These are phyloP conservation scores for Perca flavescens DNA, from an alignment of 2,113 vertebrate species.

Conservation along the genomic window DNA sequence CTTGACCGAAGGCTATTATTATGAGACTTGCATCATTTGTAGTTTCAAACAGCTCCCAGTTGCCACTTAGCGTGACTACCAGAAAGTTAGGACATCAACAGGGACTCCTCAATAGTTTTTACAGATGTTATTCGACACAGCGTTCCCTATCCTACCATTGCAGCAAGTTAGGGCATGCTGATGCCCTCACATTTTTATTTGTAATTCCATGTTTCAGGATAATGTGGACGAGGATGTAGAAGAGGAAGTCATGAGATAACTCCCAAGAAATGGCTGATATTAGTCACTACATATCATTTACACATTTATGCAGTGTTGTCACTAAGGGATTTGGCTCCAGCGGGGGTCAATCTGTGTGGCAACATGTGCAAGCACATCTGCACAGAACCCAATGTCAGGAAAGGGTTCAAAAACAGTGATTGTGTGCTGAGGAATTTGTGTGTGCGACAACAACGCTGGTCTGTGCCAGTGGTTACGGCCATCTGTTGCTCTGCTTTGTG, in stretches of 20 bases:
- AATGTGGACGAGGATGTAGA: background rate
- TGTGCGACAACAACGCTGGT: background rate
- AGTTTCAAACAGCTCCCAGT: conserved; percentile 19
- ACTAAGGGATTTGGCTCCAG: background rate
- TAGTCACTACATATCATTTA: conserved; percentile 36
- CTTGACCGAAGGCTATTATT: conserved; percentile 24
- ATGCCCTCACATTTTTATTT: background rate
- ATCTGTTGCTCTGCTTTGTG: conserved; percentile 4
- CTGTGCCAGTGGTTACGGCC: conserved; percentile 12
- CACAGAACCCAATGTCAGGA: conserved; percentile 59
- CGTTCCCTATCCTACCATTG: background rate
- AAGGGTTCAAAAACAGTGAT: conserved; percentile 48
- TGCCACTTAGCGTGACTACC: background rate
- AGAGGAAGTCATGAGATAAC: background rate
- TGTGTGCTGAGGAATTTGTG: conserved; percentile 45
- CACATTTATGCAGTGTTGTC: conserved; percentile 30
- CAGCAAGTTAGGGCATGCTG: background rate
- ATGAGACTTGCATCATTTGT: conserved; percentile 12
- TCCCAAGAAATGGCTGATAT: background rate
- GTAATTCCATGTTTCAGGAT: background rate
- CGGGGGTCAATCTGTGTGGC: conserved; percentile 31
- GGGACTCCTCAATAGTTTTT: conserved; percentile 15
- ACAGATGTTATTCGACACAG: background rate
- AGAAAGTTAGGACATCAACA: conserved; percentile 1
- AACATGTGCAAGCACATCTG: conserved; percentile 55